phyloP scores from a whole-genome alignment of 2,113 vertebrate species.

The Bos indicus region DNA sequence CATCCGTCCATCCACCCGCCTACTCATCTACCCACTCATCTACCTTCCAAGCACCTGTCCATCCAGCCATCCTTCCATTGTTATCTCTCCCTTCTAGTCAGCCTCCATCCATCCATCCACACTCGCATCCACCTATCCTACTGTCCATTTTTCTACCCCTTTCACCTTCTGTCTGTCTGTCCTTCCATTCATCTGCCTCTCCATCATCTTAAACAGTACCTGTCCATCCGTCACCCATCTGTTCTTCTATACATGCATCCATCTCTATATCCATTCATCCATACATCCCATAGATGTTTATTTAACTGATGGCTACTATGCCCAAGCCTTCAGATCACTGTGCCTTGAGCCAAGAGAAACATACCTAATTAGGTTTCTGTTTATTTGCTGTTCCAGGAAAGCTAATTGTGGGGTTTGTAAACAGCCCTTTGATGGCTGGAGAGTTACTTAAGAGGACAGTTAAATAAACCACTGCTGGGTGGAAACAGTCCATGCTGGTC shows the following conservation, averaged over 20 bases:
- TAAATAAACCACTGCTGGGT: slow-evolving; percentile 42
- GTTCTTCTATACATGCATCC: no score
- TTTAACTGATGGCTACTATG: background rate
- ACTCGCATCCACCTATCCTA: no score
- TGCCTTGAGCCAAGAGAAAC: slow-evolving; percentile 26
- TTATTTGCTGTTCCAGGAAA: slow-evolving; percentile 65
- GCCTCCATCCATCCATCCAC: background rate
- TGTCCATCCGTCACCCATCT: background rate
- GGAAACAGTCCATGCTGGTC: background rate
- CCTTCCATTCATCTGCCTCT: background rate
- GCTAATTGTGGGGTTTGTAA: slow-evolving; percentile 70
- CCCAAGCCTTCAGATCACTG: background rate
- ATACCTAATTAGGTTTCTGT: slow-evolving; percentile 51
- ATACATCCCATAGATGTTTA: background rate
- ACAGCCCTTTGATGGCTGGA: slow-evolving; percentile 60
- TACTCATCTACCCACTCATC: no score
- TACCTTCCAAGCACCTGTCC: background rate
- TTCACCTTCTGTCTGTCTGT: background rate
- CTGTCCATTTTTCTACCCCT: background rate
- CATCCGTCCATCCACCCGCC: background rate
- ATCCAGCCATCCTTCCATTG: background rate
- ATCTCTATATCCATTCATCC: background rate
- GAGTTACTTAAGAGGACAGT: slow-evolving; percentile 65
- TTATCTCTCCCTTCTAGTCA: background rate
- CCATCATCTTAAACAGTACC: background rate